A percentile compares a stretch with the other conserved stretches of the same genome.
These are phyloP conservation scores for Esox lucius DNA, from an alignment of 2,797 vertebrate genomes.

Conservation along the genomic window DNA sequence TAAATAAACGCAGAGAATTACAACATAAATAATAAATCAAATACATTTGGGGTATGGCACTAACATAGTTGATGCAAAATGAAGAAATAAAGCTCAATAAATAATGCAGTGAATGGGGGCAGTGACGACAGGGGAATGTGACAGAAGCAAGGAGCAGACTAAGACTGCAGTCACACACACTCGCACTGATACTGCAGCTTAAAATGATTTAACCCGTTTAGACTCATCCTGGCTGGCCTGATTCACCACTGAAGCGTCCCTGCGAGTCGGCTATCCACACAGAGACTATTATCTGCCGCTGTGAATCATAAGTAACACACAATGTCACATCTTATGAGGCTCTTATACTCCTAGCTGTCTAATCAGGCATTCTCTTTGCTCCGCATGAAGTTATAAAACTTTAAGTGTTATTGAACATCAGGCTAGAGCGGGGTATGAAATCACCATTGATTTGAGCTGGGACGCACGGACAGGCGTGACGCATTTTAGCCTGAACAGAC, in stretches of 20 bases:
- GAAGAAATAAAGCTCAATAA: constrained; percentile 41
- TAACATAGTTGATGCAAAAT: constrained; percentile 26
- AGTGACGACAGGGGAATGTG: constrained; percentile 42
- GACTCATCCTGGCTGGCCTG: constrained; percentile 22
- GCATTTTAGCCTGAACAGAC: too few species aligned
- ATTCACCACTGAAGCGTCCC: constrained; percentile 27
- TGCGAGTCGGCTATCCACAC: constrained; percentile 12
- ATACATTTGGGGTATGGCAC: too few species aligned
- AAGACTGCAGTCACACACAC: too few species aligned
- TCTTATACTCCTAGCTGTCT: constrained; percentile 6
- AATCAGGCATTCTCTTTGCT: constrained; percentile 19
- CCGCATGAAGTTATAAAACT: constrained; percentile 32
- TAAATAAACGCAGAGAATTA: constrained; percentile 29
- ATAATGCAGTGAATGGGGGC: constrained; percentile 57
- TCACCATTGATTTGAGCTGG: constrained; percentile 31
- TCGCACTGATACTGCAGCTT: constrained; percentile 27
- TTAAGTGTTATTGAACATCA: constrained; percentile 22
- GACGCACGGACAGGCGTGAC: too few species aligned
- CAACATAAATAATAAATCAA: constrained; percentile 1
- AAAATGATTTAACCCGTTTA: constrained; percentile 44
- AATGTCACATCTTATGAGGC: neutral
- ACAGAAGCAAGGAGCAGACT: constrained; percentile 41
- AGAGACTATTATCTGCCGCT: neutral
- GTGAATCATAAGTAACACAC: constrained; percentile 19
- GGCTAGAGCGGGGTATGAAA: constrained; percentile 21